These are phyloP conservation scores for Pammene aurita DNA, from an alignment of 2,888 invertebrate species.

Conservation along the genomic window DNA sequence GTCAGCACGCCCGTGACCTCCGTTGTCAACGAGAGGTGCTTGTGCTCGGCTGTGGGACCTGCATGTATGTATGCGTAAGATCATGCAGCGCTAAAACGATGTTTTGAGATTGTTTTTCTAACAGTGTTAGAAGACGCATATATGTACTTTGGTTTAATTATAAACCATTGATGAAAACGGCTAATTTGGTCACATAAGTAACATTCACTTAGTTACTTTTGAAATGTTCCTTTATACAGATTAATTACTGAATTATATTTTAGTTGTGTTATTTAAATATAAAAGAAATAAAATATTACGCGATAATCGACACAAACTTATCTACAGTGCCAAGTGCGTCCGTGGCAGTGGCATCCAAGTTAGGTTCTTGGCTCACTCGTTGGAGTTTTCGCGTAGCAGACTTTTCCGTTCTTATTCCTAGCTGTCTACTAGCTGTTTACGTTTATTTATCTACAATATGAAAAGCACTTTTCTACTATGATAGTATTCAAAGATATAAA, in stretches of 20 bases:
- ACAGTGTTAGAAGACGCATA: not conserved
- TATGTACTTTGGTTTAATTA: not conserved
- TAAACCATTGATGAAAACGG: not conserved
- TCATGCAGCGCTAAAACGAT: not conserved
- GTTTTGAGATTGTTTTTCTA: not conserved
- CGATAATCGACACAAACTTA: not conserved
- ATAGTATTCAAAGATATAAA: slow-evolving; percentile 32
- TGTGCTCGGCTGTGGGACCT: not conserved
- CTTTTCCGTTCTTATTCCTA: slow-evolving; percentile 9
- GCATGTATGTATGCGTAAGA: not conserved
- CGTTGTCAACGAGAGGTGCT: not conserved
- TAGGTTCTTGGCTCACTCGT: not conserved
- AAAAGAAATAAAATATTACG: not conserved
- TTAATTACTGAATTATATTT: not conserved
- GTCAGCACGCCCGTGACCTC: not conserved
- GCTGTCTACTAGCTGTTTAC: slow-evolving; percentile 5
- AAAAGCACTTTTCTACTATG: slow-evolving; percentile 13
- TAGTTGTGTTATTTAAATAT: not conserved
- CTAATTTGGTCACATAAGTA: not conserved
- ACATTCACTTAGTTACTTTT: not conserved
- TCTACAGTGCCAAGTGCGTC: not conserved
- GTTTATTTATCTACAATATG: not conserved
- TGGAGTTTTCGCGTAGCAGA: slow-evolving; percentile 1
- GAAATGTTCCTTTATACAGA: not conserved
- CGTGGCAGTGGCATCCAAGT: not conserved